phyloP scores from a whole-genome alignment of 2,888 invertebrate species.

The Cynaeus angustus region DNA sequence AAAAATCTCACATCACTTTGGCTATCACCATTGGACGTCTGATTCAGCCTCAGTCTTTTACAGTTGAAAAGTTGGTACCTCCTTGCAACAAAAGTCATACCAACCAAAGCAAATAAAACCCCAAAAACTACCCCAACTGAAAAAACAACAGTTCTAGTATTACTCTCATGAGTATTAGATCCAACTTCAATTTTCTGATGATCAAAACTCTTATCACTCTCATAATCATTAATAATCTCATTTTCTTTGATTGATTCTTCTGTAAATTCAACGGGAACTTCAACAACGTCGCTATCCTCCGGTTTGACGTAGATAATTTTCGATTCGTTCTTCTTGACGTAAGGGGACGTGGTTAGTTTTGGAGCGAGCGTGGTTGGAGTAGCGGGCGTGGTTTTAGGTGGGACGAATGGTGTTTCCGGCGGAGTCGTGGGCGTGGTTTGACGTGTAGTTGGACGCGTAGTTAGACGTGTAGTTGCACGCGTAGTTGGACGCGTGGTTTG shows the following conservation, averaged over 20 bases:
- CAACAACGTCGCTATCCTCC: conserved; percentile 47
- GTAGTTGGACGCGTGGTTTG: conserved; percentile 40
- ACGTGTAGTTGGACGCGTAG: conserved; percentile 10
- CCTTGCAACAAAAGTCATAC: conserved; percentile 51
- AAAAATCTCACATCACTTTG: conserved; percentile 75
- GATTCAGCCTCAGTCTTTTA: conserved; percentile 47
- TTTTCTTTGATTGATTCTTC: conserved; percentile 14
- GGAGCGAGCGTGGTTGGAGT: not conserved
- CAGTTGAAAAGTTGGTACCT: conserved; percentile 47
- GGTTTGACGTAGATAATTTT: conserved; percentile 15
- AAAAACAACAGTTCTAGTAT: conserved; percentile 38
- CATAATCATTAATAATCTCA: conserved; percentile 17
- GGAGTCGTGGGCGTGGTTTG: conserved; percentile 13
- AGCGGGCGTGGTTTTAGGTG: not conserved
- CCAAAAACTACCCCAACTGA: conserved; percentile 44
- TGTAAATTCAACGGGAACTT: conserved; percentile 1
- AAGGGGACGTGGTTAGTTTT: not conserved
- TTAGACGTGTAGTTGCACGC: conserved; percentile 25
- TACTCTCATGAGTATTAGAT: not conserved
- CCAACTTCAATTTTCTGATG: conserved; percentile 29
- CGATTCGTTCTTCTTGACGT: not conserved
- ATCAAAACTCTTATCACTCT: conserved; percentile 17
- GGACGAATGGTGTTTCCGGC: not conserved
- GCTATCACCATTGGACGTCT: conserved; percentile 63
- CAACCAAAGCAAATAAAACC: conserved; percentile 53